phyloP scores from a whole-genome alignment of 2,888 invertebrate species.

The Volucella zonaria region DNA sequence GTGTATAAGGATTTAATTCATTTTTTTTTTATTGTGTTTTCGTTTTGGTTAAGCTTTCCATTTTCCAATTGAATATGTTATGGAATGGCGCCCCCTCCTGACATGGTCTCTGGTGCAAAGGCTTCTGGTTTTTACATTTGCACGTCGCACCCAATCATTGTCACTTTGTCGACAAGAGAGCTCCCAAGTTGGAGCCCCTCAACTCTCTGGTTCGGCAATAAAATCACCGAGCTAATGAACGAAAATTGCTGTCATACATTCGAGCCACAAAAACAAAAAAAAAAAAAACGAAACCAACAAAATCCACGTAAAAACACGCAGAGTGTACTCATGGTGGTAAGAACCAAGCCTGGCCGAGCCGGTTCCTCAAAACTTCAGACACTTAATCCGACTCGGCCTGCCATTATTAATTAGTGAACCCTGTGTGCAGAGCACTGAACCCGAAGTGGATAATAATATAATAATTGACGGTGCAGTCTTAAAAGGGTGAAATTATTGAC shows the following conservation, averaged over 20 bases:
- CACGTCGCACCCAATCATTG: slow-evolving; percentile 36
- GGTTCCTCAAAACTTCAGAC: slow-evolving; percentile 59
- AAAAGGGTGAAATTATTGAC: slow-evolving; percentile 68
- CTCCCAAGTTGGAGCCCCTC: slow-evolving; percentile 9
- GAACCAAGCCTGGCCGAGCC: slow-evolving; percentile 15
- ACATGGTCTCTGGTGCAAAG: not conserved
- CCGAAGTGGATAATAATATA: slow-evolving; percentile 72
- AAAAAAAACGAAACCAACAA: not conserved
- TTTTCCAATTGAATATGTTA: slow-evolving; percentile 11
- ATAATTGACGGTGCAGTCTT: slow-evolving; percentile 71
- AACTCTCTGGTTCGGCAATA: slow-evolving; percentile 30
- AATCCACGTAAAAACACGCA: not conserved
- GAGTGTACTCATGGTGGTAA: not conserved
- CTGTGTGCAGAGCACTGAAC: slow-evolving; percentile 56
- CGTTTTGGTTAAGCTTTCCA: not conserved
- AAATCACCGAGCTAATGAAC: slow-evolving; percentile 63
- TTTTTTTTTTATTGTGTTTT: slow-evolving; percentile 4
- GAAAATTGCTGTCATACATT: slow-evolving; percentile 56
- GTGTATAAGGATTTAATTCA: slow-evolving; percentile 47
- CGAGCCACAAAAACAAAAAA: slow-evolving; percentile 25
- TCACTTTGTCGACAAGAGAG: not conserved
- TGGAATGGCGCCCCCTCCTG: slow-evolving; percentile 16
- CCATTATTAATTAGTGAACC: slow-evolving; percentile 70
- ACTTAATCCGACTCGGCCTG: slow-evolving; percentile 58
- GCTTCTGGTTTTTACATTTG: slow-evolving; percentile 53